Conservation (phyloP, 2,888 invertebrate genomes). For the Drosophila hamatofila region DNA sequence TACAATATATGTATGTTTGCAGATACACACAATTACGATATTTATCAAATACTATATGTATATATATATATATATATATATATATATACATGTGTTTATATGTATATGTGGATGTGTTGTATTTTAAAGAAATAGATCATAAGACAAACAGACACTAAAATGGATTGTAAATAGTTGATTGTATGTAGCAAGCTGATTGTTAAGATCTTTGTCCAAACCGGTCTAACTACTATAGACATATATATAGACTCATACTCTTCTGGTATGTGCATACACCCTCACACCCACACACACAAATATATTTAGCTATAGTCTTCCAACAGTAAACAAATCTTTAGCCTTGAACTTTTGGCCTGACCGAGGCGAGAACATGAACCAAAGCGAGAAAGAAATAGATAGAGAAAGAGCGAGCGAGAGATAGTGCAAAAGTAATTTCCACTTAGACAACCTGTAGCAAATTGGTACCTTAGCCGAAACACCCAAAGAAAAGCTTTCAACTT, state of each 20-base stretch:
- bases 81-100: constrained; percentile 17
- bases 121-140: constrained; percentile 52
- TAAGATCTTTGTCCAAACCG: background rate
- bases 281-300: constrained; percentile 14
- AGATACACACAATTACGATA: constrained; percentile 32
- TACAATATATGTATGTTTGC: constrained; percentile 9
- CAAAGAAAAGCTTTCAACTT: constrained; percentile 59
- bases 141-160: constrained; percentile 25
- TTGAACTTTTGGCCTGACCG: constrained; percentile 27
- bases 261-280: constrained; percentile 3
- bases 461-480: constrained; percentile 75
- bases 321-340: constrained; percentile 35
- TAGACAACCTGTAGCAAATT: constrained; percentile 77
- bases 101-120: constrained; percentile 53
- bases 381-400: background rate
- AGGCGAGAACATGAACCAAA: constrained; percentile 37
- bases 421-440: constrained; percentile 50
- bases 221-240: constrained; percentile 6
- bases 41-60: constrained; percentile 38
- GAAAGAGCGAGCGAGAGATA: constrained; percentile 14
- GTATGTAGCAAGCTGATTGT: background rate
- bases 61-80: background rate
- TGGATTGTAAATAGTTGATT: constrained; percentile 2
- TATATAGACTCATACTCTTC: background rate
- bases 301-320: constrained; percentile 71